phyloP scores from a whole-genome alignment of 2,113 vertebrate species.

The Bos indicus region DNA sequence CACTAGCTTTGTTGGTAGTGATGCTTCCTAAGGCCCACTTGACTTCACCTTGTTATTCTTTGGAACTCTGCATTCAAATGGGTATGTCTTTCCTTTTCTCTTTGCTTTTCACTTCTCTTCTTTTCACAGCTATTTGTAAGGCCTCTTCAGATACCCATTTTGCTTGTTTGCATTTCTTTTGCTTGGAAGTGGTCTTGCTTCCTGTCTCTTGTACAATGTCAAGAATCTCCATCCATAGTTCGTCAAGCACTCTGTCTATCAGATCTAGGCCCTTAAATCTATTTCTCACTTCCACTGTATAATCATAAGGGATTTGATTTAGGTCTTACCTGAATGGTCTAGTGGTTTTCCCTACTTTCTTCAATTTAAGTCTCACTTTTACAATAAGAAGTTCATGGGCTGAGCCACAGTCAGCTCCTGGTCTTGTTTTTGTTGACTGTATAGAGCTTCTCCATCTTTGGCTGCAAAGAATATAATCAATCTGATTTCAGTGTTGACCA shows the following conservation, averaged over 20 bases:
- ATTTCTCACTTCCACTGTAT: background rate
- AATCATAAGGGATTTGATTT: background rate
- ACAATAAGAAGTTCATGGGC: background rate
- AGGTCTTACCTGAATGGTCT: background rate
- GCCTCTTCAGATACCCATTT: background rate
- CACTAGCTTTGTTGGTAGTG: background rate
- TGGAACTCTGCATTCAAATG: background rate
- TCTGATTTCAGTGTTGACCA: background rate
- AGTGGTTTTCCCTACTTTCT: background rate
- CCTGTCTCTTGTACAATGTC: background rate
- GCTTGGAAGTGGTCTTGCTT: background rate
- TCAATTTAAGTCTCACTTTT: background rate
- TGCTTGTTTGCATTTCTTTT: background rate
- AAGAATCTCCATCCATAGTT: background rate
- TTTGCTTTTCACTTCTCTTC: background rate
- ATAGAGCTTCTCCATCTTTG: background rate
- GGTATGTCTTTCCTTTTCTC: background rate
- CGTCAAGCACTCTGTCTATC: background rate
- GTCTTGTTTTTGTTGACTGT: background rate
- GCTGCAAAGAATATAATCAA: background rate
- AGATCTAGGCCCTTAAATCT: background rate
- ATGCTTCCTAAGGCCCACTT: background rate
- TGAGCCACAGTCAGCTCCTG: background rate
- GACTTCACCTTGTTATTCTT: background rate
- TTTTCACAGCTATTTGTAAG: background rate